Base-by-base conservation (phyloP, 2,797 vertebrate species). In the Poliocrania exsul region DNA sequence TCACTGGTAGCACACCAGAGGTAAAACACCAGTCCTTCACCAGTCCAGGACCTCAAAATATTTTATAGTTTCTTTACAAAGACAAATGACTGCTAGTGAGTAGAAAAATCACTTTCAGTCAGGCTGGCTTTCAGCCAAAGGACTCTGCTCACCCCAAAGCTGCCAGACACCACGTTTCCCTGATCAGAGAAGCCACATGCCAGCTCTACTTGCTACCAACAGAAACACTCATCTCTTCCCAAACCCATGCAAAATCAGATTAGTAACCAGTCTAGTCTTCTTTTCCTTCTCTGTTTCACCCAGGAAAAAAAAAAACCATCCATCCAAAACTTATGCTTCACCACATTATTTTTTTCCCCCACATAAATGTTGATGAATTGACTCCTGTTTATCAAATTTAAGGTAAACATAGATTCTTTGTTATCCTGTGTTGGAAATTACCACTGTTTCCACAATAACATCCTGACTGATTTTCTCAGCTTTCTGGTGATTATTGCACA, bases 281-380 rank as follows among this genome's bases (percentile, higher is more conserved):
- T 77, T 75, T 79, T 62, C 54, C 28, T 88, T 50, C 42, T 54
- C 74, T 64, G 9, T 78, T 91, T 37, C 19, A 56, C 6, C 7
- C 26, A 78, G 37, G 9, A 88, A 66, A 73, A 29, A 44, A 83
- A 92, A 71, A 86, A 81, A 40, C 19, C 16, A 87, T 69, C 20
- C 44, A 67, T 13, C 31, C 56, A 38, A 73, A 94, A 67, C 31
- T 46, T 67, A 49, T 9, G 42, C 13, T 29, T 28, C 77, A 37
- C 14, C 3, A 35, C 13, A 0, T 35, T 62, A 33, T 12, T 75
- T 89, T 26, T 8, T 28, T 37, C 51, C 19, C 9, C 14, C 21
- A 75, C 19, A 56, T n/a, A n/a, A 25, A 31, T 31, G 11, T 65
- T 67, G 71, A 77, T 29, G 15, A 93, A 64, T 42, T 70, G 12